Evolutionary conservation across 2,888 invertebrate species (phyloP), one percentile per base, ranked within the genome.

Genomic region (Lamproptera curius): DNA sequence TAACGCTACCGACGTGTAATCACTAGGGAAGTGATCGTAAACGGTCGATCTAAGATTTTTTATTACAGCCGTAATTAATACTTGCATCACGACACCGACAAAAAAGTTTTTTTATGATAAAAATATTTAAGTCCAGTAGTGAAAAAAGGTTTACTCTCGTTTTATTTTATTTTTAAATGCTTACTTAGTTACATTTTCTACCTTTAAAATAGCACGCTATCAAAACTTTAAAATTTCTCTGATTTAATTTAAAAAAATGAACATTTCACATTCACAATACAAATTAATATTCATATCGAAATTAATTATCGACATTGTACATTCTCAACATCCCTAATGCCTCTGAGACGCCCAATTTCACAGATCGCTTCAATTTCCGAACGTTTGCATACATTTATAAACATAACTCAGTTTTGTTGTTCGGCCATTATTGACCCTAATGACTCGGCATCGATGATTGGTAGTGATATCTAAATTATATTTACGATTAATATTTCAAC

Each of bases 401-500:
- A 52, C 36, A 50, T 46, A 50, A 44, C 42, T 46, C 34, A 54
- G 44, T 23, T 51, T 55, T 52, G 52, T 54, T 50, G 57, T 57
- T 44, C 26, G 41, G 35, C 43, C 54, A 51, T 47, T 53, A 54
- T 58, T 56, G 55, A 57, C 53, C 52, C 53, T 54, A 51, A 47
- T 50, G 52, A 54, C 53, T 55, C 46, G 47, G 54, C 54, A 50
- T 58, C 53, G 52, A 55, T 50, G 20, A 44, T 50, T 23, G 16
- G 45, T 48, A 52, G 50, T 52, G 47, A 52, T 53, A 44, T 58
- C 55, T 51, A 56, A 59, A 57, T 58, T 59, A 58, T 58, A 56
- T 61, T 61, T 57, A 59, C 42, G 59, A 59, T 52, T 51, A 46
- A 60, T 62, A 62, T 57, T 58, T 63, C 55, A 62, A 54, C 42